A percentile compares a stretch with the other conserved stretches of the same genome.
Evolutionary conservation across 2,797 vertebrate species (phyloP).

Genomic region (Eospalax fontanierii): DNA sequence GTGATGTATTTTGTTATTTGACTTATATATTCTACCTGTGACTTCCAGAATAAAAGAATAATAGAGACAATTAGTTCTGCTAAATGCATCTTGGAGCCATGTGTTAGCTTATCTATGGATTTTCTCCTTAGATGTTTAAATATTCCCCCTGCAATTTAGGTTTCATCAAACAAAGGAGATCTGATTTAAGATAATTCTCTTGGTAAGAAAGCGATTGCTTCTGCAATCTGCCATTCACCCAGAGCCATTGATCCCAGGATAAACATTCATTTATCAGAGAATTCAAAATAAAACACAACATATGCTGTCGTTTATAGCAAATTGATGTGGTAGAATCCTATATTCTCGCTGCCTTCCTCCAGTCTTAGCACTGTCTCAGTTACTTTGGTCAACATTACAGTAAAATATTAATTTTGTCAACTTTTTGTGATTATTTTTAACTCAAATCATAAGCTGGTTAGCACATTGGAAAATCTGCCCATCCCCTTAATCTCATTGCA

Average conservation of each 20-base stretch:
- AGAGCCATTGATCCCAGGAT: constrained; percentile 84
- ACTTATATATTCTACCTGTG: constrained; percentile 75
- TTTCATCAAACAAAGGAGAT: constrained; percentile 87
- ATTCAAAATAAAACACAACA: constrained; percentile 86
- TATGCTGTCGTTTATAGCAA: constrained; percentile 82
- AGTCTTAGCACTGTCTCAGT: constrained; percentile 33
- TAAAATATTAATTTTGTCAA: constrained; percentile 67
- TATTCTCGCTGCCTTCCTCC: constrained; percentile 63
- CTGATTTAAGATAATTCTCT: constrained; percentile 87
- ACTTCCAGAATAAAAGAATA: constrained; percentile 77
- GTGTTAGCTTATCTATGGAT: constrained; percentile 85
- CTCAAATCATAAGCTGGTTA: constrained; percentile 62
- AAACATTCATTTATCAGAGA: constrained; percentile 86
- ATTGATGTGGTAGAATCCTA: constrained; percentile 78
- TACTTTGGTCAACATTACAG: constrained; percentile 70
- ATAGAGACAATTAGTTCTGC: constrained; percentile 85
- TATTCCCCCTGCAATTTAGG: constrained; percentile 86
- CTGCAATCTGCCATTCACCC: constrained; percentile 84
- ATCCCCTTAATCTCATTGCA: constrained; percentile 23
- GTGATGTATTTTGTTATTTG: constrained; percentile 76
- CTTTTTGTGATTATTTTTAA: constrained; percentile 43
- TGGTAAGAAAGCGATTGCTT: constrained; percentile 84
- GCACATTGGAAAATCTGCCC: constrained; percentile 44
- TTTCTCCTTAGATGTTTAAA: constrained; percentile 87
- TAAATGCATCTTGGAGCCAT: constrained; percentile 78